These are phyloP conservation scores for Elanus axillaris DNA, from an alignment of 2,113 vertebrate species.

Conservation along the genomic window DNA sequence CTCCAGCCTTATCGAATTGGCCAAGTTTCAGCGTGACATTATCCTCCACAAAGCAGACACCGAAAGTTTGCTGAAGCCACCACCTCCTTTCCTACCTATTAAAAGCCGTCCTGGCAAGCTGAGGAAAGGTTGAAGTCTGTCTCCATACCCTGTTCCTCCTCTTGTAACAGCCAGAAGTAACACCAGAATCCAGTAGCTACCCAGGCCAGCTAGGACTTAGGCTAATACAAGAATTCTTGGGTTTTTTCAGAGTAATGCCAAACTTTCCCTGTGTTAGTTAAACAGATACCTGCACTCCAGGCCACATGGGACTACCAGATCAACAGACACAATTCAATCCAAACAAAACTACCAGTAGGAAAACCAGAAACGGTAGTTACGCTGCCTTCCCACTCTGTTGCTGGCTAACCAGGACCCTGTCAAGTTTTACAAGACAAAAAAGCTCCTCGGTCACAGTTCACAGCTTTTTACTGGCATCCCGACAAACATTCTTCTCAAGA, in stretches of 20 bases:
- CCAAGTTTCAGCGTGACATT: neutral
- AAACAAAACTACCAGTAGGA: neutral
- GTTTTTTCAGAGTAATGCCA: neutral
- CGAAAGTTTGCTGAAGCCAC: neutral
- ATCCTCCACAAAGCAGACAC: neutral
- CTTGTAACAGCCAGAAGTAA: neutral
- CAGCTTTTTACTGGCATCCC: neutral
- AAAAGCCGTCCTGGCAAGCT: neutral
- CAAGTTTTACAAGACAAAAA: neutral
- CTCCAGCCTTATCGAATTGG: neutral
- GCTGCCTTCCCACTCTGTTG: accelerated
- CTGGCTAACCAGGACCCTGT: neutral
- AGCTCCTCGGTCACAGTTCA: neutral
- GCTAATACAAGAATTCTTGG: neutral
- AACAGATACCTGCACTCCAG: neutral
- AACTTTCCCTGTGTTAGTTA: neutral
- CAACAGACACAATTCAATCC: neutral
- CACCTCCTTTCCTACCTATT: neutral
- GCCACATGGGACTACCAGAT: neutral
- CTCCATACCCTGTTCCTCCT: neutral
- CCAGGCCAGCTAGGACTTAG: neutral
- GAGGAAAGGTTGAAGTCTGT: neutral
- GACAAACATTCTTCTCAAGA: neutral
- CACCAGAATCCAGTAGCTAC: neutral
- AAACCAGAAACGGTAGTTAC: neutral